Evolutionary conservation across 1,140 invertebrate genomes (phyloP), one percentile per base, ranked within the genome.

Genomic region (Diabrotica undecimpunctata): DNA sequence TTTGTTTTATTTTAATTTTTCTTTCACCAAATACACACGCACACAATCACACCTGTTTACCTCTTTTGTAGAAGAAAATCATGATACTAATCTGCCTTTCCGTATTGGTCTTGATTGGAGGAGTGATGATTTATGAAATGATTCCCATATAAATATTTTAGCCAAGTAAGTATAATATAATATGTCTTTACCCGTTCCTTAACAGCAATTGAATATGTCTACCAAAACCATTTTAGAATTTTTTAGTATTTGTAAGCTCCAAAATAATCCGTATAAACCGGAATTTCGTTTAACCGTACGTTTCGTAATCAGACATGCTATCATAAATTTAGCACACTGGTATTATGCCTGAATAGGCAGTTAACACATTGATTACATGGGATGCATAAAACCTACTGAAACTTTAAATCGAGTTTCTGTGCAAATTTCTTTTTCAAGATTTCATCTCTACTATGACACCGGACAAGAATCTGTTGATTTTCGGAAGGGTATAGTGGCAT

Each of bases 41-140:
- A 54, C 61, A 55, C 12, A 55, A 63, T 81, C n/a, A 46, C 41
- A 36, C 41, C 14, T 82, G 51, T 70, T 69, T 74, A 51, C 78
- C 78, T 25, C 25, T 69, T 79, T 86, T 88, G 85, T 90, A 97
- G 94, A 98, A 98, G 93, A 97, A 97, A 87, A 97, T 97, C 79
- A 96, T 97, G 91, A 97, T 98, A 85, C 86, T 98, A 85, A 92
- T 97, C 81, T 97, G 95, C 85, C 85, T 97, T 81, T 86, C 92
- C 74, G 87, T 97, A 80, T 85, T 97, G 79, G 89, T 90, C 77
- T 83, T 95, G 77, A 89, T 90, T 81, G 84, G 92, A 74, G 83
- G 82, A 70, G 2, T n/a, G 77, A 84, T 71, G 65, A 64, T 53
- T 35, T 68, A 64, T 62, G 11, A 64, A 66, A 64, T 68, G 64